phyloP scores from a whole-genome alignment of 2,888 invertebrate genomes.

The Chrysina gloriosa region DNA sequence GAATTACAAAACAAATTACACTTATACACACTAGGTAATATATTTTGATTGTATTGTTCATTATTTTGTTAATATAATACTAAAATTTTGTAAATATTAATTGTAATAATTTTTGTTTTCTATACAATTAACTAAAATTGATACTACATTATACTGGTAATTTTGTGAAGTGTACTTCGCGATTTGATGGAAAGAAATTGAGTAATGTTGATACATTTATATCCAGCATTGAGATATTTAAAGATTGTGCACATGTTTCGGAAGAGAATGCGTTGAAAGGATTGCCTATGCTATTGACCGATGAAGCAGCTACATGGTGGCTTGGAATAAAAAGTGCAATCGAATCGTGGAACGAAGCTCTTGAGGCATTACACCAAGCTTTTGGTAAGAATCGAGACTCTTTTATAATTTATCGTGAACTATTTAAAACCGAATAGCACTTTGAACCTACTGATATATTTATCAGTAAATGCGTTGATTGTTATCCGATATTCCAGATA shows the following conservation, averaged over 20 bases:
- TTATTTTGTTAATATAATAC: no score
- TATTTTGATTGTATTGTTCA: no score
- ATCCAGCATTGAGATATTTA: not conserved
- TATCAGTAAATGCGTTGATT: conserved; percentile 1
- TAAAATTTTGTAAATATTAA: no score
- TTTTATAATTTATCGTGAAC: no score
- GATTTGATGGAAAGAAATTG: conserved; percentile 12
- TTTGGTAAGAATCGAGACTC: not conserved
- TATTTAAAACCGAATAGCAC: no score
- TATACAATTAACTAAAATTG: no score
- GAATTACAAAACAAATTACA: no score
- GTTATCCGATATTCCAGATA: not conserved
- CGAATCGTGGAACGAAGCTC: conserved; percentile 1
- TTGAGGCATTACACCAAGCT: not conserved
- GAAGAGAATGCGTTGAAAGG: conserved; percentile 16
- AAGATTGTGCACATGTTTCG: not conserved
- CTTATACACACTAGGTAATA: no score
- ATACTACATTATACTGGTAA: not conserved
- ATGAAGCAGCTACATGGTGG: conserved; percentile 21
- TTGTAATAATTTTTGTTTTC: no score
- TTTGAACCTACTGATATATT: no score
- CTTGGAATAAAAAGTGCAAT: not conserved
- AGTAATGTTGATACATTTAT: conserved; percentile 12
- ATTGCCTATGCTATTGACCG: conserved; percentile 14
- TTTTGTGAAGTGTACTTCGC: conserved; percentile 18